Conservation (phyloP, 2,797 vertebrate species). For the Lagocephalus sceleratus region DNA sequence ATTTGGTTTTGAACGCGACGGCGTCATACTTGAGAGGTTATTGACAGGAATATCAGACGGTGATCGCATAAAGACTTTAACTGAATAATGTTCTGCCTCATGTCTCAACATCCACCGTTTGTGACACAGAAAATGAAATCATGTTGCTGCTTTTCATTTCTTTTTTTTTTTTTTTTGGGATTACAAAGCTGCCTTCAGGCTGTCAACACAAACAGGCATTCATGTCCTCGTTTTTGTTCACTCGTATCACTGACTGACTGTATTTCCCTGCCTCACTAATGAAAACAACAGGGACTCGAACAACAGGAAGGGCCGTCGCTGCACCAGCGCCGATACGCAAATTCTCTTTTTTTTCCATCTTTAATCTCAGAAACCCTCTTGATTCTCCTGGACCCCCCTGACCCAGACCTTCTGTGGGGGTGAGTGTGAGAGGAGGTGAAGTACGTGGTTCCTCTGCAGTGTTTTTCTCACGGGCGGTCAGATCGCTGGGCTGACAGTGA, state of each 20-base stretch:
- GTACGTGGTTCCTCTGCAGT: constrained; percentile 31
- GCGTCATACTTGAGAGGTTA: no score
- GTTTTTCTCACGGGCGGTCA: constrained; percentile 47
- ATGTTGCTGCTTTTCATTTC: constrained; percentile 10
- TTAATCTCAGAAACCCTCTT: neutral
- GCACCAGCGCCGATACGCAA: neutral
- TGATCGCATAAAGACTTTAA: no score
- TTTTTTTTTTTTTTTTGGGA: constrained; percentile 21
- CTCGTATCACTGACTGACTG: constrained; percentile 7
- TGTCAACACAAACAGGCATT: constrained; percentile 17
- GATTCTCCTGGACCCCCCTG: neutral
- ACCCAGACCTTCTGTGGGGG: constrained; percentile 12
- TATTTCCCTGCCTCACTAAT: constrained; percentile 29
- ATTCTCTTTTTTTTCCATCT: neutral
- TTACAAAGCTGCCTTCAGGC: constrained; percentile 16
- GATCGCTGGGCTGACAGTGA: constrained; percentile 43
- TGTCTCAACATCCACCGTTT: constrained; percentile 1
- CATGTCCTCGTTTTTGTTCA: constrained; percentile 33
- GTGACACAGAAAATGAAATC: constrained; percentile 13
- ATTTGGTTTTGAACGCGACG: neutral
- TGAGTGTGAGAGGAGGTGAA: constrained; percentile 20
- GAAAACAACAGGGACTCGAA: constrained; percentile 14
- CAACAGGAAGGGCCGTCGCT: neutral
- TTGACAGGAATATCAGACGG: no score
- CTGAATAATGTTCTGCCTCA: no score